Conservation (phyloP, 1,140 invertebrate species). For the Trichonephila inaurata region DNA sequence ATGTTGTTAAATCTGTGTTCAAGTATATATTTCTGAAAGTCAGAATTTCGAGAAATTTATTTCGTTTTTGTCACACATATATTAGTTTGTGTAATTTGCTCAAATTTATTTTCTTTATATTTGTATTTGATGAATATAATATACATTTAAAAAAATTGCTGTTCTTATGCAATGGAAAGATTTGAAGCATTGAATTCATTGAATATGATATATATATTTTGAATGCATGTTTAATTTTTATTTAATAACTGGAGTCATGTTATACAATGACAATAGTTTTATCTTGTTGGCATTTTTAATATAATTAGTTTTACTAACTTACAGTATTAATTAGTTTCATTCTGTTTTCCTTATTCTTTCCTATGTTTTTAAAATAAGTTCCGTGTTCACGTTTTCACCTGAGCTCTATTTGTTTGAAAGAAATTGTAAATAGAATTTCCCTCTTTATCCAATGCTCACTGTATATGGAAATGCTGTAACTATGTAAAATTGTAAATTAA, state of each 20-base stretch:
- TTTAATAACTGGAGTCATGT: background rate
- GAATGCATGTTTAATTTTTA: background rate
- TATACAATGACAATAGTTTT: background rate
- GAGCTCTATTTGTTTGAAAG: background rate
- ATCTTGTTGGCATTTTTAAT: background rate
- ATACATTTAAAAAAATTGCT: background rate
- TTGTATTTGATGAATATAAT: slow-evolving; percentile 20
- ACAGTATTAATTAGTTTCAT: background rate
- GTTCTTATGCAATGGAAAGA: background rate
- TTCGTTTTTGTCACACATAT: background rate
- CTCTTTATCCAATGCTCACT: slow-evolving; percentile 17
- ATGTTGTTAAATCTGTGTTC: slow-evolving; percentile 19
- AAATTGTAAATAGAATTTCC: slow-evolving; percentile 25
- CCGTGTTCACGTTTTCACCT: background rate
- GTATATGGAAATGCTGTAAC: slow-evolving; percentile 40
- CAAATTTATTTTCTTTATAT: slow-evolving; percentile 9
- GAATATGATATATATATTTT: background rate
- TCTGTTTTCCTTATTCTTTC: background rate
- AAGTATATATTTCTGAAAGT: slow-evolving; percentile 31
- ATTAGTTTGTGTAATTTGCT: slow-evolving; percentile 37
- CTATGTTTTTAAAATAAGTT: background rate
- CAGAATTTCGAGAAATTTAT: slow-evolving; percentile 11
- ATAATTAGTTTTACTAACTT: slow-evolving; percentile 14
- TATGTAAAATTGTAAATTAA: slow-evolving; percentile 37
- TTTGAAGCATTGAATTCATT: background rate